Evolutionary conservation across 2,888 invertebrate species (phyloP).

Genomic region (Acleris literana): DNA sequence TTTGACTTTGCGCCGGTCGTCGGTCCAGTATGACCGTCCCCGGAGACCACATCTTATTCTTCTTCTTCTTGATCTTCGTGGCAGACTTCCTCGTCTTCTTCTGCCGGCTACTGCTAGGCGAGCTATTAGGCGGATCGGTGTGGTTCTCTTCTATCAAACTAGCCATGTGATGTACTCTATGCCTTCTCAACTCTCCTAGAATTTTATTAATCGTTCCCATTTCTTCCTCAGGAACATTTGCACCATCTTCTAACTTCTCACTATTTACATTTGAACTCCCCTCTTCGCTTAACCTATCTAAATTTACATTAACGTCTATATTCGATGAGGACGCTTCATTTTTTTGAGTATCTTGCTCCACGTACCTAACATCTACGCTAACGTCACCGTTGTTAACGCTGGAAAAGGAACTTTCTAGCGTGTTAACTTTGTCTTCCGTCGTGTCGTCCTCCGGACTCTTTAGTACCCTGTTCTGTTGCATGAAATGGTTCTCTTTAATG

Average conservation of each 20-base stretch:
- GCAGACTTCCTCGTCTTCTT: conserved; percentile 59
- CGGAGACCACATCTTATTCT: conserved; percentile 72
- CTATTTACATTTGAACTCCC: conserved; percentile 50
- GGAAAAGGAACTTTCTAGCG: conserved; percentile 69
- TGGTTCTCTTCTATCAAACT: conserved; percentile 51
- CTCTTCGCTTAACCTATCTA: conserved; percentile 61
- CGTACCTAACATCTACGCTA: conserved; percentile 71
- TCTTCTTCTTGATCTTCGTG: conserved; percentile 58
- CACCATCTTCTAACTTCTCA: conserved; percentile 56
- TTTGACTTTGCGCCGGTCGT: conserved; percentile 59
- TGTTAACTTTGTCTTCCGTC: conserved; percentile 49
- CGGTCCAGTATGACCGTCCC: conserved; percentile 73
- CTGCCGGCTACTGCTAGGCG: conserved; percentile 55
- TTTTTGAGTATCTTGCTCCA: conserved; percentile 63
- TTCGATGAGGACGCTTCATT: conserved; percentile 72
- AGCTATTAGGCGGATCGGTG: conserved; percentile 49
- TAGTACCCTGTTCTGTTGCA: conserved; percentile 75
- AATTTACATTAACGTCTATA: conserved; percentile 46
- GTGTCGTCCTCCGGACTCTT: conserved; percentile 58
- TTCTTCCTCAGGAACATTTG: conserved; percentile 56
- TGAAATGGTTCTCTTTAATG: conserved; percentile 64
- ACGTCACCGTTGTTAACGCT: conserved; percentile 52
- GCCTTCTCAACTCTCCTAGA: conserved; percentile 63
- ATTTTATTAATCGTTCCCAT: conserved; percentile 68
- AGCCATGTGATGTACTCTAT: conserved; percentile 60